Conservation (phyloP, 2,888 invertebrate genomes). For the Trachelus stipa region DNA sequence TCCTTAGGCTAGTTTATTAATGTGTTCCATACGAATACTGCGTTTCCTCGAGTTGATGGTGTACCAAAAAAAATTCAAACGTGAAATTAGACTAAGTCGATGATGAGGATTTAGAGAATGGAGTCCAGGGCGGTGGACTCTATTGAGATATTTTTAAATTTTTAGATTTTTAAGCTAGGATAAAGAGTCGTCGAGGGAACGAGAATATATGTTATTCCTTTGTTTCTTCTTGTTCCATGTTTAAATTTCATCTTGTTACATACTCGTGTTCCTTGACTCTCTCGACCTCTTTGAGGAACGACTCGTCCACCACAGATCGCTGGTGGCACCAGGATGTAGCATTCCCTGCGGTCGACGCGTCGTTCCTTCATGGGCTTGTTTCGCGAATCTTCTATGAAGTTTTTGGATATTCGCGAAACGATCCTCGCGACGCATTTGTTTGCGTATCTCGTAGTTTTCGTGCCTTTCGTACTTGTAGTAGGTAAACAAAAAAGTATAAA, state of each 20-base stretch:
- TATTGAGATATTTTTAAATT: not conserved
- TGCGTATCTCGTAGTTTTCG: not conserved
- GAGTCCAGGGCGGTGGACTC: not conserved
- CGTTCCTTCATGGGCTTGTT: not conserved
- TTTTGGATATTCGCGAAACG: not conserved
- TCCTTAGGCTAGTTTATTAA: not conserved
- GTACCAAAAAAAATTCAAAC: not conserved
- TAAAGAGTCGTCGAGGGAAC: not conserved
- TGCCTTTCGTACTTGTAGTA: not conserved
- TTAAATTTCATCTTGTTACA: not conserved
- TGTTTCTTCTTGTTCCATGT: not conserved
- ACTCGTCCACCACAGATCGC: not conserved
- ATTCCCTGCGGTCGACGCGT: not conserved
- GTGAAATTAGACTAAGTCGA: not conserved
- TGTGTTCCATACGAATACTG: not conserved
- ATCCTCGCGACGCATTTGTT: not conserved
- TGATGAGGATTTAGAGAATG: not conserved
- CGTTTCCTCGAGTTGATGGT: not conserved
- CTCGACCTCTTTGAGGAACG: not conserved
- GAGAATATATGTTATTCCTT: not conserved
- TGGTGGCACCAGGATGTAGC: not conserved
- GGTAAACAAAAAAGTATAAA: not conserved
- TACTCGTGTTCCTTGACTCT: not conserved
- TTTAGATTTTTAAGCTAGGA: not conserved
- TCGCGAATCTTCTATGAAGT: not conserved